Percentiles rank a stretch among this genome's conserved stretches.
These are phyloP conservation scores for Cnemophilus loriae DNA, from an alignment of 2,113 vertebrate genomes.

Conservation along the genomic window DNA sequence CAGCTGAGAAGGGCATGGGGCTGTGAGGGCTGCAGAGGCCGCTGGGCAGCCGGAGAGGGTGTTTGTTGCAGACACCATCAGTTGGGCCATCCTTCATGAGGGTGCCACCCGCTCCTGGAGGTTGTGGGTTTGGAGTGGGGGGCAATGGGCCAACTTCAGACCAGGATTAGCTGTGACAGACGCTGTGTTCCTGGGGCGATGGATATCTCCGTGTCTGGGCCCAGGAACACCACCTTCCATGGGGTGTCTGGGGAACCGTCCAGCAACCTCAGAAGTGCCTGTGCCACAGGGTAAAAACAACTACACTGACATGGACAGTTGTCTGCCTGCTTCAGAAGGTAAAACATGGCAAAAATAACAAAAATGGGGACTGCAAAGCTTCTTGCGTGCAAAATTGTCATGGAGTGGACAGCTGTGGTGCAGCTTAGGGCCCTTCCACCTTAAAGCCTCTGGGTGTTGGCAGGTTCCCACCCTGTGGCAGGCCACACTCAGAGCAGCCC, in stretches of 20 bases:
- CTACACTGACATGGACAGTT: fast-evolving
- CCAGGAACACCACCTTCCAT: not conserved
- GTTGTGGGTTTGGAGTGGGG: not conserved
- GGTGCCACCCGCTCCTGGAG: fast-evolving
- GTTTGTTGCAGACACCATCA: not conserved
- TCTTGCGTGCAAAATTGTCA: not conserved
- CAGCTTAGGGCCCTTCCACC: not conserved
- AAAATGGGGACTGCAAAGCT: not conserved
- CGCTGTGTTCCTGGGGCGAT: fast-evolving
- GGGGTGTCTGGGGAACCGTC: not conserved
- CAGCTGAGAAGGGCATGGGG: not conserved
- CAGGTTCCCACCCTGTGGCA: not conserved
- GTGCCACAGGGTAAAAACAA: not conserved
- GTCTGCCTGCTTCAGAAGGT: not conserved
- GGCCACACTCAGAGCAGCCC: not conserved
- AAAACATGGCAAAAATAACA: not conserved
- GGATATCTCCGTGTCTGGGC: not conserved
- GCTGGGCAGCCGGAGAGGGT: fast-evolving
- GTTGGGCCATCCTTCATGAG: fast-evolving
- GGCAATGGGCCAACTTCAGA: not conserved
- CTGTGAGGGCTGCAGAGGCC: not conserved
- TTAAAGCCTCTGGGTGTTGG: not conserved
- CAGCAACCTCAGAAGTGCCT: fast-evolving
- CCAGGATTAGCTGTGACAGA: not conserved
- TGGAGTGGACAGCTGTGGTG: fast-evolving